phyloP scores from a whole-genome alignment of 92 coral and sea anemone genomes.

The Siderastrea siderea region DNA sequence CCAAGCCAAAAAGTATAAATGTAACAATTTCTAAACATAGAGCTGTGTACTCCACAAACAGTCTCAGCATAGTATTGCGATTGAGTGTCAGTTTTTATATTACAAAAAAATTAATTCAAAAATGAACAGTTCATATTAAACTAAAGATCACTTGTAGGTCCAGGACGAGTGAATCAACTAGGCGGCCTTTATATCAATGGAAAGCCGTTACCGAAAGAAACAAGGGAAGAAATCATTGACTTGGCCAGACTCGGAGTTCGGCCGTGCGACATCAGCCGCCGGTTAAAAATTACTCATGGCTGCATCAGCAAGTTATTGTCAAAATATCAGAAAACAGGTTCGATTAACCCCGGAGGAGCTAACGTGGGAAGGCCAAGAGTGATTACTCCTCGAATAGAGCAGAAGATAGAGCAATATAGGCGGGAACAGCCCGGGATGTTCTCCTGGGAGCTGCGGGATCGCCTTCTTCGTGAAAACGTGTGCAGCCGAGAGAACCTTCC shows the following conservation, averaged over 20 bases:
- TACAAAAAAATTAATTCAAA: no score
- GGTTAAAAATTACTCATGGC: conserved; percentile 89
- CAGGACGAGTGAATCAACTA: conserved; percentile 86
- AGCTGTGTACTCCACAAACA: no score
- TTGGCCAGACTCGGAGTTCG: conserved; percentile 85
- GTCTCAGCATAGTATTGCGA: no score
- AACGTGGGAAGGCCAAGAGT: conserved; percentile 76
- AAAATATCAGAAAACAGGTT: conserved; percentile 86
- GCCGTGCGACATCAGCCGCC: conserved; percentile 93
- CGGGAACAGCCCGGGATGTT: conserved; percentile 75
- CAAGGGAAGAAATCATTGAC: conserved; percentile 78
- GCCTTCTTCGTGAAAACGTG: conserved; percentile 67
- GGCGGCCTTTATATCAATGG: conserved; percentile 92
- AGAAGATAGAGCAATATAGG: conserved; percentile 71
- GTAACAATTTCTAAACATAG: no score
- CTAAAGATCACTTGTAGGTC: conserved; percentile 37
- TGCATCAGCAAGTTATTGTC: conserved; percentile 92
- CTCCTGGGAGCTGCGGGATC: conserved; percentile 80
- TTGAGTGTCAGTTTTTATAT: no score
- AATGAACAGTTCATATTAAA: background rate
- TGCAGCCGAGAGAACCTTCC: conserved; percentile 71
- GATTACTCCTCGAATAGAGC: conserved; percentile 66
- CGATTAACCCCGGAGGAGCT: conserved; percentile 78
- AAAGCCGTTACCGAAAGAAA: conserved; percentile 81
- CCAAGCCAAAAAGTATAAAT: no score